phyloP scores from a whole-genome alignment of 2,888 invertebrate species.

The Nemoura dubitans region DNA sequence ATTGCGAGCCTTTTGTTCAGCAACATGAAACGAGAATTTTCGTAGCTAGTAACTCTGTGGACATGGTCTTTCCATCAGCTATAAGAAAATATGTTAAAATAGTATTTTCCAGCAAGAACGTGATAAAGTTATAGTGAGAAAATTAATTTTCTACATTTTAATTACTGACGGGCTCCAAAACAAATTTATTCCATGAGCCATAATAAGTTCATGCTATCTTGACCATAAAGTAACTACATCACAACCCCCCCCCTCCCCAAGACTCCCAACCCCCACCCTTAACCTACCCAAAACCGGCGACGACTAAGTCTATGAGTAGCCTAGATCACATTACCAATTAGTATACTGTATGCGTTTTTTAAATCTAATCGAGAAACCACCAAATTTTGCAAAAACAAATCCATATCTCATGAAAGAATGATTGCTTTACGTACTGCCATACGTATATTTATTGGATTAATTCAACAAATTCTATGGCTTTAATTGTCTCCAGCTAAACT shows the following conservation, averaged over 20 bases:
- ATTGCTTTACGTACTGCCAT: no score
- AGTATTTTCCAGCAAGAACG: not conserved
- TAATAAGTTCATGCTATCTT: not conserved
- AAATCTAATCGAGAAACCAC: no score
- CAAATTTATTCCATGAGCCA: not conserved
- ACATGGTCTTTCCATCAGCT: not conserved
- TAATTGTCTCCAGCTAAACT: no score
- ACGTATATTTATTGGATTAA: no score
- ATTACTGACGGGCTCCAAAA: not conserved
- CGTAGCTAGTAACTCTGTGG: not conserved
- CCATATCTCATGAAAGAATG: no score
- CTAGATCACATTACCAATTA: no score
- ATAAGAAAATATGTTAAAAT: not conserved
- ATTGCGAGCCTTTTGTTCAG: not conserved
- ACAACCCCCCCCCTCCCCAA: not conserved
- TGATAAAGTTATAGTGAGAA: not conserved
- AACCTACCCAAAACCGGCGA: no score
- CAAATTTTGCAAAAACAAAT: no score
- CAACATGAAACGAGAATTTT: not conserved
- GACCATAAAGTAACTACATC: not conserved
- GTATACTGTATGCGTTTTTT: no score
- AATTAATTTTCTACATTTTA: not conserved
- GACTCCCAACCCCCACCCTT: no score
- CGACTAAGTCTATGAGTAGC: no score
- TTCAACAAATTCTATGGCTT: no score